These are phyloP conservation scores for Xylocopa sonorina DNA, from an alignment of 1,140 invertebrate species.

Conservation along the genomic window DNA sequence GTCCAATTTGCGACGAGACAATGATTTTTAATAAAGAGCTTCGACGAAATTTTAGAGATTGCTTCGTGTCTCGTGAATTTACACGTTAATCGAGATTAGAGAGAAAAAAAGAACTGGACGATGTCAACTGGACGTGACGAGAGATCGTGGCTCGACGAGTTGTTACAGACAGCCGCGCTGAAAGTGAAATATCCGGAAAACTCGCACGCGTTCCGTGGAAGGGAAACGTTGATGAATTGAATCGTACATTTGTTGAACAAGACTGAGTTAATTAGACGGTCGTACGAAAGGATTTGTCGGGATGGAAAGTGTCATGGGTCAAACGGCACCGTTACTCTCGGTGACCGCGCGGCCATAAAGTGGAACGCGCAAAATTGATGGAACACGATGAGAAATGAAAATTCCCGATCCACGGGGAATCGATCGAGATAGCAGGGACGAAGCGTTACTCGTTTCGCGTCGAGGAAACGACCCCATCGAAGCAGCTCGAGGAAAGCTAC, in stretches of 20 bases:
- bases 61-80: conserved; percentile 2
- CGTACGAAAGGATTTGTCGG: background rate
- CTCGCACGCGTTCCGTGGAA: background rate
- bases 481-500: conserved; percentile 22
- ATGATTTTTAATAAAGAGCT: conserved; percentile 54
- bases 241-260: background rate
- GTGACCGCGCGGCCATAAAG: background rate
- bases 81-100: background rate
- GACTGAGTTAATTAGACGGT: background rate
- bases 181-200: conserved; percentile 25
- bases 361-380: background rate
- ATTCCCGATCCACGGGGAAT: background rate
- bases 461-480: conserved; percentile 48
- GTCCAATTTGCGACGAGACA: conserved; percentile 20
- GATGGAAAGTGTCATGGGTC: background rate
- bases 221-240: conserved; percentile 15
- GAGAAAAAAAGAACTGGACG: too few relatives aligned
- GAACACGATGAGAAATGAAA: background rate
- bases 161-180: too few relatives aligned
- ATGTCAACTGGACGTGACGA: too few relatives aligned
- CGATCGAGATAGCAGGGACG: too few relatives aligned
- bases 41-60: conserved; percentile 16
- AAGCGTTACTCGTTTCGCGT: conserved; percentile 13
- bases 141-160: background rate
- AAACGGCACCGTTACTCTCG: background rate